These are phyloP conservation scores for Philereme vetulata DNA, from an alignment of 2,888 invertebrate genomes.

Conservation along the genomic window DNA sequence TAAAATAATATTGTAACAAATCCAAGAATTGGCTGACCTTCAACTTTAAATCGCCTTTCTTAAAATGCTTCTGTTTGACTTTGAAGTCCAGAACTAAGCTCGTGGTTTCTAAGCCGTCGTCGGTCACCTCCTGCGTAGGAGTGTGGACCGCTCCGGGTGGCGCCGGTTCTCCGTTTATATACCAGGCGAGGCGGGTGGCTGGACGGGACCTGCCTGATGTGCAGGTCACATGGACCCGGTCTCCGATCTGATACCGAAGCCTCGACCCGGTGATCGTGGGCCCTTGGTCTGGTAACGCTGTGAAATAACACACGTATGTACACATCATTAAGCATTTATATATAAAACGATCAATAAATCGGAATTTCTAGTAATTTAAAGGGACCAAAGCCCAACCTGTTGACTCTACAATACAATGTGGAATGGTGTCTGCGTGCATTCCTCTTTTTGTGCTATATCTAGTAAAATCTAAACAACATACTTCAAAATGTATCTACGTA, in stretches of 20 bases:
- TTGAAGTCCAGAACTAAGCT: conserved; percentile 91
- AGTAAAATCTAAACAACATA: background rate
- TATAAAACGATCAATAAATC: too few species aligned
- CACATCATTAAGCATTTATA: too few species aligned
- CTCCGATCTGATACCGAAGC: conserved; percentile 92
- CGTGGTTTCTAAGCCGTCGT: conserved; percentile 89
- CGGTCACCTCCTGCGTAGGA: conserved; percentile 76
- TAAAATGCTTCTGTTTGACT: conserved; percentile 92
- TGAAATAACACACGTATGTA: conserved; percentile 13
- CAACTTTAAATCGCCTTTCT: conserved; percentile 92
- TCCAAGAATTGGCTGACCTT: conserved; percentile 79
- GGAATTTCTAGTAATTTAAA: too few species aligned
- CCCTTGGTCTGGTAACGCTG: conserved; percentile 91
- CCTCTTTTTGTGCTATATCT: background rate
- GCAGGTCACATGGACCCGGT: conserved; percentile 92
- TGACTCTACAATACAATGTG: too few species aligned
- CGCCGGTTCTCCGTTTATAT: conserved; percentile 92
- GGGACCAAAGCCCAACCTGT: too few species aligned
- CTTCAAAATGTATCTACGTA: background rate
- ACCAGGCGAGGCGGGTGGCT: conserved; percentile 92
- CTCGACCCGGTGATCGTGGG: conserved; percentile 92
- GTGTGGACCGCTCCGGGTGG: conserved; percentile 78
- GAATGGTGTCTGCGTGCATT: background rate
- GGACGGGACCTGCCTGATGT: conserved; percentile 92
- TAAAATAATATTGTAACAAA: background rate